A percentile compares a stretch with the other conserved stretches of the same genome.
Conservation (phyloP, 2,113 vertebrate species). For the Trogon surrucura region DNA sequence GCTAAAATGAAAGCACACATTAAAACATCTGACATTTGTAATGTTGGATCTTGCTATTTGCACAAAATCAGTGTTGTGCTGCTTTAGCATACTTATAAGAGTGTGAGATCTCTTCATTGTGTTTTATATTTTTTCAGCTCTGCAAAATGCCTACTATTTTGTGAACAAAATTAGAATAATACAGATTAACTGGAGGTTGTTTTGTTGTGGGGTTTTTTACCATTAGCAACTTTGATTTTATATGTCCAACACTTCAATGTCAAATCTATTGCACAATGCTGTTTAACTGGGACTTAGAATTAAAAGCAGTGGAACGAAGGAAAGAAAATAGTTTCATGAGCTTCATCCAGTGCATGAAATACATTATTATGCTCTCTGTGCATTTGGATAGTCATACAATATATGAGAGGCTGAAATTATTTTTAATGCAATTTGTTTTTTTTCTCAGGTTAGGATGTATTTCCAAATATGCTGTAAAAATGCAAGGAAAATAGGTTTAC, state of each 20-base stretch:
- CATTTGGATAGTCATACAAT: background rate
- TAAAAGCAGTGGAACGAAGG: background rate
- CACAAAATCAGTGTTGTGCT: background rate
- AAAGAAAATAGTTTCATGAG: background rate
- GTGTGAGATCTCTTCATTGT: background rate
- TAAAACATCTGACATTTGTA: background rate
- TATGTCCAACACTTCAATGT: background rate
- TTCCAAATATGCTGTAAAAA: background rate
- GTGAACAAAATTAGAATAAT: background rate
- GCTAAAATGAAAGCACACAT: background rate
- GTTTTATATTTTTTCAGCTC: background rate
- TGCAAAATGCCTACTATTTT: background rate
- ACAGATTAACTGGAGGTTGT: background rate
- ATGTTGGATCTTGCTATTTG: background rate
- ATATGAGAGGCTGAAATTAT: background rate
- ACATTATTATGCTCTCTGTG: background rate
- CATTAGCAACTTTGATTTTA: background rate
- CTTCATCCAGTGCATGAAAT: background rate
- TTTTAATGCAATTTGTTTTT: background rate
- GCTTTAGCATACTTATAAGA: background rate
- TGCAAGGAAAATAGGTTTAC: background rate
- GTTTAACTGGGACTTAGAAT: background rate
- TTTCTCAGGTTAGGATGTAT: background rate
- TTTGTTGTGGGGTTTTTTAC: background rate
- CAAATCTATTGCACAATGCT: background rate